Conservation (phyloP, 2,888 invertebrate species). For the Camponotus fellah region DNA sequence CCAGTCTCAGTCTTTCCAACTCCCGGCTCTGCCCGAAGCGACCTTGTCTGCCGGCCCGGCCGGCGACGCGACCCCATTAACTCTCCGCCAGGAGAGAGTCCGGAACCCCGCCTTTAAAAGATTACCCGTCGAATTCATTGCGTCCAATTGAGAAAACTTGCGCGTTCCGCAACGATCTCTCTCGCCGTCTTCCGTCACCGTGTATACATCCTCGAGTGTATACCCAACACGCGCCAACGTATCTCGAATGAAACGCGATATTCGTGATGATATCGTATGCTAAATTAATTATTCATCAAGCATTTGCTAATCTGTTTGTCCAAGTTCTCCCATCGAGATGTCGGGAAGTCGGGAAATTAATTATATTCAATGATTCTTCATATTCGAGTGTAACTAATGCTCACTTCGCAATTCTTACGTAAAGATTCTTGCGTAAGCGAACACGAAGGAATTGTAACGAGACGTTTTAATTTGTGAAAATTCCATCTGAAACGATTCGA, state of each 20-base stretch:
- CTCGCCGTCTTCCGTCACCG: conserved; percentile 20
- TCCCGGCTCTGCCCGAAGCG: conserved; percentile 48
- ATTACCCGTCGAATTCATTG: conserved; percentile 79
- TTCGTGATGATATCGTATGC: neutral
- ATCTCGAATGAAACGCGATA: neutral
- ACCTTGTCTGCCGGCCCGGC: conserved; percentile 41
- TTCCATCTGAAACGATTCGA: neutral
- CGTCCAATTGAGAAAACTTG: conserved; percentile 73
- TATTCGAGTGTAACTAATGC: neutral
- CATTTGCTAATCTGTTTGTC: neutral
- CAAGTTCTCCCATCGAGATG: neutral
- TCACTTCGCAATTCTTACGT: neutral
- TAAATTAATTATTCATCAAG: neutral
- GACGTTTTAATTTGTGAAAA: neutral
- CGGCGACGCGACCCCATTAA: conserved; percentile 45
- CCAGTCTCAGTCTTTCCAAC: conserved; percentile 61
- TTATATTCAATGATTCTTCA: neutral
- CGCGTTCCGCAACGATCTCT: conserved; percentile 71
- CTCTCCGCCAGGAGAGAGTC: conserved; percentile 63
- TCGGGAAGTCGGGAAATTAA: neutral
- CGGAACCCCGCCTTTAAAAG: conserved; percentile 77
- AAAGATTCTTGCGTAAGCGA: neutral
- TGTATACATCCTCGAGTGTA: neutral
- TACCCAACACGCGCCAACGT: neutral
- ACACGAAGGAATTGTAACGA: neutral